Evolutionary conservation across 2,888 invertebrate species (phyloP), one percentile per base, ranked within the genome.

Genomic region (Sepiola atlantica): DNA sequence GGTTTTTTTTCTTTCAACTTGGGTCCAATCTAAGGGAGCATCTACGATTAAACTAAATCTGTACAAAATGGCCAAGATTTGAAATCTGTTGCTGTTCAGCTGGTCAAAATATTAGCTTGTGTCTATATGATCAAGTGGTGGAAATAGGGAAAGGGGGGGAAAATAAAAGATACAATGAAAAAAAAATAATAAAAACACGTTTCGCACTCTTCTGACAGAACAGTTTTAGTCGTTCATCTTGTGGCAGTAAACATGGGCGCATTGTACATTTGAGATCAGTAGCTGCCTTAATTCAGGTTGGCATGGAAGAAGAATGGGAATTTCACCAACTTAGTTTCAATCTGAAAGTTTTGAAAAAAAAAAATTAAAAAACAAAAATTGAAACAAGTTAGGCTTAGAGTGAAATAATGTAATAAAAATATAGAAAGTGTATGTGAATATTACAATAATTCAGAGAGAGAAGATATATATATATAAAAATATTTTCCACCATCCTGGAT

Each of bases 181-280:
- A 45, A 45, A 45, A 45, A 4, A 45, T 45, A 45, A 77, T 16
- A 77, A 77, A 77, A 77, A 77, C 61, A 61, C 61, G n/a, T 32
- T 77, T 77, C 77, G n/a, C 77, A 77, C 77, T 77, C 77, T 77
- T 77, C 77, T 77, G 77, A 77, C 77, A 77, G 77, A 77, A 77
- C 77, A 77, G 77, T 77, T n/a, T 32, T 77, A 77, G 77, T 45
- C 45, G 32, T 55, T 45, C 55, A 55, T 45, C 55, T 93, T 61
- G 35, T 93, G 93, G 93, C 93, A 93, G 93, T 93, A 55, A 45
- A 61, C 93, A 93, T 55, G 57, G 92, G 54, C 55, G 54, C 54
- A 45, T 92, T 92, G 55, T 92, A 92, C 55, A 92, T 93, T 93
- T 93, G 93, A 93, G 93, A 93, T 93, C 93, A 61, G 93, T 93